Conservation (phyloP, 1,140 invertebrate species). For the Asbolus verrucosus region DNA sequence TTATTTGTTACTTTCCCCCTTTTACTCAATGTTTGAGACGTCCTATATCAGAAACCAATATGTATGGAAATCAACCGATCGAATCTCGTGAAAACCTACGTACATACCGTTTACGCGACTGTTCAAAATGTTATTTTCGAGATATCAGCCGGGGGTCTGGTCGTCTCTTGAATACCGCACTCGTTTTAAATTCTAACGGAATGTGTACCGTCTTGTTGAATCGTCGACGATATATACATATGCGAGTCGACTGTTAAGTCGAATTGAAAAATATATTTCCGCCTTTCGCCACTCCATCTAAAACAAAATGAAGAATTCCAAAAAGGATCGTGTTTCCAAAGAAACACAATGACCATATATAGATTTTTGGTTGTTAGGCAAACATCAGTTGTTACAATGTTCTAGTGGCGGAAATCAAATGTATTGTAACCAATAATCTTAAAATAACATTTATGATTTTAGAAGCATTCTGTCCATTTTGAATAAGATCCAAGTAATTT, state of each 20-base stretch:
- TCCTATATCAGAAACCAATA: slow-evolving; percentile 54
- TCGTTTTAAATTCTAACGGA: slow-evolving; percentile 17
- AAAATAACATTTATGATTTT: no score
- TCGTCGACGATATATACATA: slow-evolving; percentile 8
- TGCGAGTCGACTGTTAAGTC: not conserved
- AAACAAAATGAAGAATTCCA: no score
- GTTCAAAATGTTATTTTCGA: slow-evolving; percentile 35
- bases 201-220: slow-evolving; percentile 21
- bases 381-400: no score
- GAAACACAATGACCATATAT: no score
- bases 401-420: no score
- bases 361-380: no score
- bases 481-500: no score
- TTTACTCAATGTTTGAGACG: slow-evolving; percentile 28
- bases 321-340: no score
- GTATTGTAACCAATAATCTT: no score
- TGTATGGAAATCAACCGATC: slow-evolving; percentile 54
- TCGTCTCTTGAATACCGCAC: slow-evolving; percentile 21
- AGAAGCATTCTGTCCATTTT: no score
- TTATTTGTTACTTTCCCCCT: slow-evolving; percentile 38
- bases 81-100: slow-evolving; percentile 44
- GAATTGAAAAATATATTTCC: not conserved
- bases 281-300: no score
- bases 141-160: slow-evolving; percentile 25
- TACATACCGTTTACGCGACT: slow-evolving; percentile 43